These are phyloP conservation scores for Pungitius pungitius DNA, from an alignment of 2,113 vertebrate species.

Conservation along the genomic window DNA sequence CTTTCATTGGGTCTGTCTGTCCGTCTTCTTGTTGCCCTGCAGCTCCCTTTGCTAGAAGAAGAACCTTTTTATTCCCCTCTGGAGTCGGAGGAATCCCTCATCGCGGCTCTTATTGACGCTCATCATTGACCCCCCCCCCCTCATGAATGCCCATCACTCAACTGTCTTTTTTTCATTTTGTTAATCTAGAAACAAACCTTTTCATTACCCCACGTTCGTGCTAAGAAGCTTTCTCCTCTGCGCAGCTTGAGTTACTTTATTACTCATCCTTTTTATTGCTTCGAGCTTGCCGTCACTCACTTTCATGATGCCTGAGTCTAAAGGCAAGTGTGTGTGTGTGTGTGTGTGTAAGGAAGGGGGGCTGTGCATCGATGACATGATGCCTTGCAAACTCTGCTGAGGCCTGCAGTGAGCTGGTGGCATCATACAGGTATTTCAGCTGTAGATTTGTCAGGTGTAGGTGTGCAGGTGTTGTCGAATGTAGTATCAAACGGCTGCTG, in stretches of 20 bases:
- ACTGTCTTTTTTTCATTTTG: not conserved
- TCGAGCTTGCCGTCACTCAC: not conserved
- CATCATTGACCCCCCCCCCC: not conserved
- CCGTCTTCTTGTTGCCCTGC: not conserved
- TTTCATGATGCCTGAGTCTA: slow-evolving; percentile 17
- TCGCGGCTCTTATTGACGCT: slow-evolving; percentile 16
- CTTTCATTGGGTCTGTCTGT: not conserved
- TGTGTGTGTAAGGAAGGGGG: not conserved
- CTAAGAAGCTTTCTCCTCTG: not conserved
- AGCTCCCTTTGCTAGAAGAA: not conserved
- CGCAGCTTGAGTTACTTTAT: not conserved
- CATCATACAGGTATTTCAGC: not conserved
- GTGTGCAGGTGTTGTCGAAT: no score
- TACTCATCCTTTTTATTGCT: slow-evolving; percentile 2
- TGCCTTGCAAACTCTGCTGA: slow-evolving; percentile 25
- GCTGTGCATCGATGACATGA: not conserved
- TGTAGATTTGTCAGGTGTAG: not conserved
- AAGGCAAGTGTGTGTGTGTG: not conserved
- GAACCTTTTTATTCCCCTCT: slow-evolving; percentile 10
- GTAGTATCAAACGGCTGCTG: not conserved
- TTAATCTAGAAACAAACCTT: not conserved
- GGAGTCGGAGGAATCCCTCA: slow-evolving; percentile 27
- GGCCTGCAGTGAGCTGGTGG: slow-evolving; percentile 28
- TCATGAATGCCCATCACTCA: slow-evolving; percentile 1
- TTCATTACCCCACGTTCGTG: not conserved